phyloP scores from a whole-genome alignment of 2,113 vertebrate species.

The Laticauda laticaudata region DNA sequence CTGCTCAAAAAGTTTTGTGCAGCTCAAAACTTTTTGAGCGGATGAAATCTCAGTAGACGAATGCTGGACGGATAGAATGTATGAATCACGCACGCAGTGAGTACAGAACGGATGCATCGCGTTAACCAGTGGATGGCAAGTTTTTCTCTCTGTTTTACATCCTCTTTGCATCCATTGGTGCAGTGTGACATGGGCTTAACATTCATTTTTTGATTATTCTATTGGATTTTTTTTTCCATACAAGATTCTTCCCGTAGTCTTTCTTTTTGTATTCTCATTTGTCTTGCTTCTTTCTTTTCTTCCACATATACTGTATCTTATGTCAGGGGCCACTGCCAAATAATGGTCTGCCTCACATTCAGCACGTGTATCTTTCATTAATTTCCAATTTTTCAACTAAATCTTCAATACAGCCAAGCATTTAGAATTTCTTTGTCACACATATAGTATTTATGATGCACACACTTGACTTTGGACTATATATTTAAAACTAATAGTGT shows the following conservation, averaged over 20 bases:
- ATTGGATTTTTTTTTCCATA: neutral
- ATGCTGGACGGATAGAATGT: too few relatives aligned
- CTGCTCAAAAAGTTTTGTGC: too few relatives aligned
- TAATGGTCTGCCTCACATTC: neutral
- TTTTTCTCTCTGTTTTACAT: too few relatives aligned
- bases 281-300: neutral
- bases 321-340: neutral
- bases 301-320: neutral
- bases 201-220: neutral
- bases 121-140: too few relatives aligned
- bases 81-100: too few relatives aligned
- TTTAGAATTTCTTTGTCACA: neutral
- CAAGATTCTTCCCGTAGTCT: neutral
- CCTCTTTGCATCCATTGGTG: too few relatives aligned
- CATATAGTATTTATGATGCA: neutral
- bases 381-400: neutral
- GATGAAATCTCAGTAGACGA: too few relatives aligned
- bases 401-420: neutral
- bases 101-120: too few relatives aligned
- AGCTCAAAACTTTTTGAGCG: too few relatives aligned
- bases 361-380: neutral
- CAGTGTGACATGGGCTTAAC: too few relatives aligned
- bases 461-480: neutral
- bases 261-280: neutral
- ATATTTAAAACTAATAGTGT: neutral